A percentile compares a stretch with the other conserved stretches of the same genome.
phyloP scores from a whole-genome alignment of 1,140 invertebrate genomes.

The Anoplophora glabripennis region DNA sequence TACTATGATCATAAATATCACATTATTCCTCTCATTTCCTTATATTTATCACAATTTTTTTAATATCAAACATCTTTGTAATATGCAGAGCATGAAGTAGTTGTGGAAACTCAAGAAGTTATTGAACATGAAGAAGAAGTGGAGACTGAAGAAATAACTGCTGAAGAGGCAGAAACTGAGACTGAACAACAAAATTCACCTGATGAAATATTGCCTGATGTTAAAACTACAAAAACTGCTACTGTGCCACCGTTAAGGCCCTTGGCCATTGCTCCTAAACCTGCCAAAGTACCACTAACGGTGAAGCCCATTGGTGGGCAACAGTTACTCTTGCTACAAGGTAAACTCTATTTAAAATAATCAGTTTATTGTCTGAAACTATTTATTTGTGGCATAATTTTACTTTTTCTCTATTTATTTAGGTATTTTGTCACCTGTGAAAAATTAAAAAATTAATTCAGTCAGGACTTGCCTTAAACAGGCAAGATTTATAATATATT shows the following conservation, averaged over 20 bases:
- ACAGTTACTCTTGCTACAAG: slow-evolving; percentile 43
- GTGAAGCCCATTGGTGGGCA: slow-evolving; percentile 42
- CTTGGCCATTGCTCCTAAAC: slow-evolving; percentile 48
- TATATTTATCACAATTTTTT: too few species aligned
- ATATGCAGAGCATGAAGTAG: slow-evolving; percentile 27
- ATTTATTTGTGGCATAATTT: neutral
- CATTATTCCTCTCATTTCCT: too few species aligned
- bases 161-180: slow-evolving; percentile 39
- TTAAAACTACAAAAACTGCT: slow-evolving; percentile 31
- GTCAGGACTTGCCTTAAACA: too few species aligned
- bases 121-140: slow-evolving; percentile 37
- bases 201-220: slow-evolving; percentile 35
- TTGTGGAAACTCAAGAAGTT: slow-evolving; percentile 30
- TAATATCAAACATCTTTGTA: too few species aligned
- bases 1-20: too few species aligned
- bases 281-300: slow-evolving; percentile 43
- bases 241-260: slow-evolving; percentile 43
- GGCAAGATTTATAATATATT: too few species aligned
- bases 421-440: too few species aligned
- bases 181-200: slow-evolving; percentile 28
- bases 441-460: too few species aligned
- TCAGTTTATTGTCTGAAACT: neutral
- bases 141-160: slow-evolving; percentile 36
- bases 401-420: too few species aligned
- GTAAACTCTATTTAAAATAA: slow-evolving; percentile 17